Evolutionary conservation across 53 echinoderm and acorn worm genomes (phyloP).

Genomic region (Henricia sp.): DNA sequence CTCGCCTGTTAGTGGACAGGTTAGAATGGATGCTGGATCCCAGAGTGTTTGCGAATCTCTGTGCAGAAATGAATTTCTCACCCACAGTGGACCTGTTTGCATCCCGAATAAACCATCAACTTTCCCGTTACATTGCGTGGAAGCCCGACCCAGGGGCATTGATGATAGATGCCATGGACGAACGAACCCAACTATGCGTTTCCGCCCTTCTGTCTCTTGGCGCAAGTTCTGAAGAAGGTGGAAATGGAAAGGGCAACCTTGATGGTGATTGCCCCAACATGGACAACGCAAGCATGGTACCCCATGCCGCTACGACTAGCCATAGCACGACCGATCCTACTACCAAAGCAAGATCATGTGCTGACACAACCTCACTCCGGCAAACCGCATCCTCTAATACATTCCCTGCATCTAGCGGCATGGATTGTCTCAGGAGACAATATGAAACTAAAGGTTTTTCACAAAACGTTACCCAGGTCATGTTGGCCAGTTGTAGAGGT

Average conservation of each 20-base stretch:
- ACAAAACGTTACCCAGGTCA: constrained; percentile 5
- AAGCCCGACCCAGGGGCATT: constrained; percentile 51
- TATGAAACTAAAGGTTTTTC: constrained; percentile 31
- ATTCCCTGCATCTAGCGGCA: constrained; percentile 34
- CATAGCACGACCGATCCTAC: constrained; percentile 18
- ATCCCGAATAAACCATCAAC: no score
- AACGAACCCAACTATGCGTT: constrained; percentile 39
- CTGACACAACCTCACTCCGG: constrained; percentile 34
- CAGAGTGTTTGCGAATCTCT: no score
- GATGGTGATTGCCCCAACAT: constrained; percentile 24
- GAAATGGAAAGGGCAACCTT: constrained; percentile 1
- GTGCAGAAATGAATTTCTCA: no score
- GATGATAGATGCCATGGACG: constrained; percentile 59
- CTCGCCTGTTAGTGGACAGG: constrained; percentile 51
- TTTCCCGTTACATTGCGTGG: constrained; percentile 50
- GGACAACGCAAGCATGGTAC: constrained; percentile 44
- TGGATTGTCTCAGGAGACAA: not conserved
- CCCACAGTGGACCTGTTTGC: no score
- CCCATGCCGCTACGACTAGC: constrained; percentile 15
- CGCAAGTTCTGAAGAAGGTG: constrained; percentile 6
- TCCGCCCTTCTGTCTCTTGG: no score
- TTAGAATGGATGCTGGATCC: constrained; percentile 62
- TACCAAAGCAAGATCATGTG: not conserved
- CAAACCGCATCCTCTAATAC: constrained; percentile 13
- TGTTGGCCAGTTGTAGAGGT: constrained; percentile 12